Base-by-base conservation (phyloP, 1,140 invertebrate genomes). In the Drosophila mauritiana region DNA sequence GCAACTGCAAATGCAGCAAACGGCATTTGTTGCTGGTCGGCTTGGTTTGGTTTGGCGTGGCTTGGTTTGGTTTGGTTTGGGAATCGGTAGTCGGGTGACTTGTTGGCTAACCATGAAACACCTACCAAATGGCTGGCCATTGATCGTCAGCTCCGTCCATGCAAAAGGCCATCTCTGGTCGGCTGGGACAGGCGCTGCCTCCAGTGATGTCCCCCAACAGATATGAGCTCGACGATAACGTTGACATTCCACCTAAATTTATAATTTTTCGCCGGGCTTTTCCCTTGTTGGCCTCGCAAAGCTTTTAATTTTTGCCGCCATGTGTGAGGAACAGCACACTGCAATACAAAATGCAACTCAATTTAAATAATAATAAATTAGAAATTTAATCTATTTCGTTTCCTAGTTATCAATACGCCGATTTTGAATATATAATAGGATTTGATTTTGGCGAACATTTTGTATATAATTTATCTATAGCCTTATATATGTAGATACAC, bases 221-320 rank as follows among this genome's bases (percentile, higher is more conserved):
- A 89, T 89, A 89, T 89, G 77, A 89, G 80, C 84, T 62, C 39
- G 73, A 39, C 84, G 84, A 89, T 89, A 89, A 89, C 84, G 84
- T 80, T 89, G 84, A 89, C 84, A 89, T 89, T 89, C 84, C 84
- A 89, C 84, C 84, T 89, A 89, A 89, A 89, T 89, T 89, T 89
- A 89, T 89, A 89, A 88, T 89, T 89, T 89, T 89, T 89, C 79
- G 55, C 76, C 84, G 59, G 62, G 62, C 74, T 84, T 83, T 89
- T 89, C 80, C 73, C 84, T 81, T 78, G 81, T 85, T 78, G 40
- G 82, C 77, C 64, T 57, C n/a, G 55, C 51, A 67, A 80, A 80
- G 81, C 84, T 89, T 89, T 89, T 89, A 89, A 84, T 89, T 83
- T 89, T 89, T 89, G 73, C 84, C 84, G 84, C 77, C 84, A 72